Percentiles rank a stretch among this genome's conserved stretches.
Conservation (phyloP, 2,888 invertebrate genomes). For the Drosophila sordidapex region DNA sequence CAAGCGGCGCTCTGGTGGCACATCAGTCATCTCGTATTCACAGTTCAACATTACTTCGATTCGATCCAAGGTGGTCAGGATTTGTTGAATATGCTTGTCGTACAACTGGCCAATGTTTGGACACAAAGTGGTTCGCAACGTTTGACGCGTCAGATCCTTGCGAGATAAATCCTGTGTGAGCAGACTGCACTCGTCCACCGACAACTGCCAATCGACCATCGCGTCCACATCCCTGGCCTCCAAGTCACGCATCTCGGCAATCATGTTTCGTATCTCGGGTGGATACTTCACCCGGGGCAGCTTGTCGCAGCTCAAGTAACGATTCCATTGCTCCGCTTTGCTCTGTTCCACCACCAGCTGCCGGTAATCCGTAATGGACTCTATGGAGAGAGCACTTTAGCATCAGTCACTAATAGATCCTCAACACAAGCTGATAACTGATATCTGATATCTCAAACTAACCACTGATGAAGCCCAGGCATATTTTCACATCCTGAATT, state of each 20-base stretch:
- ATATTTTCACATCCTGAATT: conserved; percentile 62
- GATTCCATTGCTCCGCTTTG: conserved; percentile 58
- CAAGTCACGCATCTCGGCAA: conserved; percentile 52
- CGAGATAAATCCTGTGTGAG: conserved; percentile 68
- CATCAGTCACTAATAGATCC: background rate
- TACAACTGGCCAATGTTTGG: conserved; percentile 68
- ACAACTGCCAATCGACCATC: conserved; percentile 69
- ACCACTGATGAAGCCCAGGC: conserved; percentile 63
- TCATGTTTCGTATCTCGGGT: conserved; percentile 63
- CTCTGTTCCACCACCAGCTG: conserved; percentile 35
- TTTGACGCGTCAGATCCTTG: conserved; percentile 62
- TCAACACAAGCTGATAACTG: background rate
- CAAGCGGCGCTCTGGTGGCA: conserved; percentile 11
- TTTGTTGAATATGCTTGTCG: conserved; percentile 51
- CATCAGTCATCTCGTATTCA: conserved; percentile 30
- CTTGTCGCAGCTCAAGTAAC: conserved; percentile 71
- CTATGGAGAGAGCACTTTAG: conserved; percentile 24
- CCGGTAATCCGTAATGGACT: conserved; percentile 43
- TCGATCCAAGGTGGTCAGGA: conserved; percentile 39
- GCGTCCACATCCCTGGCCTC: conserved; percentile 40
- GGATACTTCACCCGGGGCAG: conserved; percentile 70
- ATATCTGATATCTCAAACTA: background rate
- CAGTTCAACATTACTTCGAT: conserved; percentile 38
- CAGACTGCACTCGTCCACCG: conserved; percentile 74
- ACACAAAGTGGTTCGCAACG: conserved; percentile 35